phyloP scores from a whole-genome alignment of 2,797 vertebrate genomes.

The Catamblyrhynchus diadema region DNA sequence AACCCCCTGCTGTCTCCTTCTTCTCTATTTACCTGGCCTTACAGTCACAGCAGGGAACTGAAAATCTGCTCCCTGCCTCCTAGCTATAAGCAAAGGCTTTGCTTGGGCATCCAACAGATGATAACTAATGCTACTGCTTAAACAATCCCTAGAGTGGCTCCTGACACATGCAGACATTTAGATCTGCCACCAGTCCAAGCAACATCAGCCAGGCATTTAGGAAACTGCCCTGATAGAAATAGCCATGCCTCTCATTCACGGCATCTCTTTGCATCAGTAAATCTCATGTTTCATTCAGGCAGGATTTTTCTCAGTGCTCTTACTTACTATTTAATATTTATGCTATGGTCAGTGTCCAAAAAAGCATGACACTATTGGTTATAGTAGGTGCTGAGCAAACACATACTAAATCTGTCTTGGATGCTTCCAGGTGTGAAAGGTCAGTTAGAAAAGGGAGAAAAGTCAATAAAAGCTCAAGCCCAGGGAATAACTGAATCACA shows the following conservation, averaged over 20 bases:
- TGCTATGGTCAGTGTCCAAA: not conserved
- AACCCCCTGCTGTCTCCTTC: constrained; percentile 45
- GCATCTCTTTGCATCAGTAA: not conserved
- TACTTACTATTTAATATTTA: constrained; percentile 20
- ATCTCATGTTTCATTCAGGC: constrained; percentile 16
- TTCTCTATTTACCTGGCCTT: constrained; percentile 56
- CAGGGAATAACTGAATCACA: not conserved
- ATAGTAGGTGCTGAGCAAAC: constrained; percentile 4
- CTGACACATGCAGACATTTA: not conserved
- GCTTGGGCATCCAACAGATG: not conserved
- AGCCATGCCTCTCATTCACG: not conserved
- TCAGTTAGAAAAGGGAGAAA: not conserved
- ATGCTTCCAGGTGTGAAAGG: constrained; percentile 2
- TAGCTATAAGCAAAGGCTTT: not conserved
- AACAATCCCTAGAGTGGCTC: not conserved
- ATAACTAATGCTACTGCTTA: not conserved
- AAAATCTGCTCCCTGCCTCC: constrained; percentile 39
- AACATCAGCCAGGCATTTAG: not conserved
- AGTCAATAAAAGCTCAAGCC: not conserved
- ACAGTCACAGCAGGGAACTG: constrained; percentile 25
- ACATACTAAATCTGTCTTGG: not conserved
- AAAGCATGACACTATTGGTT: not conserved
- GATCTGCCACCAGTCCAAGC: not conserved
- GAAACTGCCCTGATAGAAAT: not conserved
- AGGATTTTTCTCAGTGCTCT: not conserved